A percentile compares a stretch with the other conserved stretches of the same genome.
phyloP scores from a whole-genome alignment of 2,888 invertebrate genomes.

The Drosophila lutescens region DNA sequence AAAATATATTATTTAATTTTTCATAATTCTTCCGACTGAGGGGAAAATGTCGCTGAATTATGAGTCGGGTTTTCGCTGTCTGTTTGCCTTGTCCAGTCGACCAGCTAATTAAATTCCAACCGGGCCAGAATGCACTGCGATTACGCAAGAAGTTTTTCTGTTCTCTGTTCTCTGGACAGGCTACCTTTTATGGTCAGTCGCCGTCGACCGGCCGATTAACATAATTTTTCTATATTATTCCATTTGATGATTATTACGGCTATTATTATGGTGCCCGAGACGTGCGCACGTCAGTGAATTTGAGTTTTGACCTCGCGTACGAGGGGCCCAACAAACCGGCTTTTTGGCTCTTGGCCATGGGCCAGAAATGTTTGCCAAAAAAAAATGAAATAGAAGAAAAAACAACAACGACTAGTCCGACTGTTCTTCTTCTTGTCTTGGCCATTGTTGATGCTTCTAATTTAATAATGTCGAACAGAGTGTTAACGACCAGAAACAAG shows the following conservation, averaged over 20 bases:
- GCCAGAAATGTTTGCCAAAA: conserved; percentile 54
- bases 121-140: conserved; percentile 13
- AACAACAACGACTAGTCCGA: conserved; percentile 20
- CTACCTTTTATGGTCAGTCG: conserved; percentile 56
- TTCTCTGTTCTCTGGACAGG: conserved; percentile 39
- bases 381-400: neutral
- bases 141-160: conserved; percentile 52
- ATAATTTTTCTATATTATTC: conserved; percentile 70
- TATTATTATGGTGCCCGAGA: conserved; percentile 56
- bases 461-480: conserved; percentile 47
- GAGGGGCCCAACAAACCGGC: conserved; percentile 48
- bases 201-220: conserved; percentile 52
- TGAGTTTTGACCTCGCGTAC: conserved; percentile 38
- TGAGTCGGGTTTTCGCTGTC: neutral
- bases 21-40: neutral
- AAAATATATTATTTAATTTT: conserved; percentile 35
- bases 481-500: conserved; percentile 48
- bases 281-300: conserved; percentile 46
- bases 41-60: neutral
- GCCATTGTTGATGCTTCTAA: conserved; percentile 46
- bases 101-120: conserved; percentile 22
- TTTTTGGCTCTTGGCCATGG: conserved; percentile 61
- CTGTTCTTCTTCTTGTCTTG: conserved; percentile 11
- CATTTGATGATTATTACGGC: conserved; percentile 55
- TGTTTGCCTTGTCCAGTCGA: neutral